Evolutionary conservation across 2,797 vertebrate species (phyloP).

Genomic region (Chromobotia macracanthus): DNA sequence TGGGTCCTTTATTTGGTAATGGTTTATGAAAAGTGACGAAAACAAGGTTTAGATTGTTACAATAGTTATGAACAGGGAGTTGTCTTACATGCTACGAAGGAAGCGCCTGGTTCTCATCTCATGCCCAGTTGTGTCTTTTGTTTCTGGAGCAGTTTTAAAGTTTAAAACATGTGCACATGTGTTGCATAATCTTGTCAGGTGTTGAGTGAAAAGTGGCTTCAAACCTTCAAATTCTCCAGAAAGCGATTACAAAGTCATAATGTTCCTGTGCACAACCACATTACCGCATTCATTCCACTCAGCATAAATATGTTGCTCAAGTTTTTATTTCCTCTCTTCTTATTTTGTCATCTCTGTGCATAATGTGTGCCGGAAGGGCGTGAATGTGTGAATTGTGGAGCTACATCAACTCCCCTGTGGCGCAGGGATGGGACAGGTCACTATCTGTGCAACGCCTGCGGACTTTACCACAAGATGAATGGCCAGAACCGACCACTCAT

Average conservation of each 20-base stretch:
- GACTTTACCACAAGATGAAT: conserved; percentile 99
- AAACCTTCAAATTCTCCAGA: not conserved
- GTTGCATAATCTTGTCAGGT: not conserved
- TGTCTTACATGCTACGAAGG: not conserved
- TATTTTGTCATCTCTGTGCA: not conserved
- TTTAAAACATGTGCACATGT: not conserved
- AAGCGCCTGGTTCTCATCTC: not conserved
- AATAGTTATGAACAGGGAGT: too few species aligned
- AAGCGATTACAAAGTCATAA: not conserved
- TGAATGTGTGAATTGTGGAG: conserved; percentile 97
- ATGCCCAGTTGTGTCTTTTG: not conserved
- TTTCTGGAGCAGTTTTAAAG: not conserved
- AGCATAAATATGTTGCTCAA: conserved; percentile 1
- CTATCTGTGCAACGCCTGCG: conserved; percentile 98
- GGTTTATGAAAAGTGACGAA: too few species aligned
- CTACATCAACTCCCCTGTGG: conserved; percentile 96
- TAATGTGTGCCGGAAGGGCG: conserved; percentile 84
- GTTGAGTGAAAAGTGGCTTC: not conserved
- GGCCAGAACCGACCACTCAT: conserved; percentile 98
- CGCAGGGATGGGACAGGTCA: conserved; percentile 95
- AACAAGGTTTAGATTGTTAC: too few species aligned
- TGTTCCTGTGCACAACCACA: not conserved
- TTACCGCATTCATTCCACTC: not conserved
- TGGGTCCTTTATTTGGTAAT: too few species aligned
- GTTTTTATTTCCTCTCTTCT: not conserved